phyloP scores from a whole-genome alignment of 92 coral and sea anemone species.

The Palythoa grandiflora region DNA sequence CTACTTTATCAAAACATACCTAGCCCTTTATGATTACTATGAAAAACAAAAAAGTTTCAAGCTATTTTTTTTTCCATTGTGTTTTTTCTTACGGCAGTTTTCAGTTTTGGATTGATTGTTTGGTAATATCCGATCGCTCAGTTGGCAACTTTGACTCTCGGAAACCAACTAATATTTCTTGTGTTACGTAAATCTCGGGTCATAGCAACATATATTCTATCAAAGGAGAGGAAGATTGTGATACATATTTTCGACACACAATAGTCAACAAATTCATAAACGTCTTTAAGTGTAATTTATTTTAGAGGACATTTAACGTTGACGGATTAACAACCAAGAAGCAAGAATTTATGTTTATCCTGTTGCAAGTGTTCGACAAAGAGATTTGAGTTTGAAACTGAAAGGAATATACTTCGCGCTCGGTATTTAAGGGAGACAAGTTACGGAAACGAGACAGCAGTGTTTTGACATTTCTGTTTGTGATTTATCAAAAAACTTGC shows the following conservation, averaged over 20 bases:
- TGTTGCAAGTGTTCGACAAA: not conserved
- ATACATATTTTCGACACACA: not conserved
- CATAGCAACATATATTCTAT: not conserved
- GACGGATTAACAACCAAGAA: not conserved
- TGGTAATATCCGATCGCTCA: not conserved
- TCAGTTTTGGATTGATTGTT: not conserved
- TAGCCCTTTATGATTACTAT: not conserved
- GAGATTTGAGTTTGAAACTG: not conserved
- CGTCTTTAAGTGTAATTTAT: not conserved
- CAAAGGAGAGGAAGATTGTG: not conserved
- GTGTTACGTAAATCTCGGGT: not conserved
- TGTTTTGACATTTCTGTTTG: not conserved
- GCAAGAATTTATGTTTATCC: not conserved
- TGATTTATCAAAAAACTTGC: too few species aligned
- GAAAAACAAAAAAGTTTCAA: not conserved
- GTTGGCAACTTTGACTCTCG: not conserved
- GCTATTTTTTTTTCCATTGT: not conserved
- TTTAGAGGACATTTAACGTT: not conserved
- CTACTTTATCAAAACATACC: not conserved
- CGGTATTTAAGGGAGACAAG: not conserved
- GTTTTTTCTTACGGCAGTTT: not conserved
- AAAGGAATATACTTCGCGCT: not conserved
- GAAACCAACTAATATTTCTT: not conserved
- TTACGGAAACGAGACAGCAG: not conserved
- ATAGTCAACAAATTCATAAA: not conserved